Percentiles rank a stretch among this genome's conserved stretches.
Evolutionary conservation across 2,113 vertebrate species (phyloP).

Genomic region (Telmatochromis sp.): DNA sequence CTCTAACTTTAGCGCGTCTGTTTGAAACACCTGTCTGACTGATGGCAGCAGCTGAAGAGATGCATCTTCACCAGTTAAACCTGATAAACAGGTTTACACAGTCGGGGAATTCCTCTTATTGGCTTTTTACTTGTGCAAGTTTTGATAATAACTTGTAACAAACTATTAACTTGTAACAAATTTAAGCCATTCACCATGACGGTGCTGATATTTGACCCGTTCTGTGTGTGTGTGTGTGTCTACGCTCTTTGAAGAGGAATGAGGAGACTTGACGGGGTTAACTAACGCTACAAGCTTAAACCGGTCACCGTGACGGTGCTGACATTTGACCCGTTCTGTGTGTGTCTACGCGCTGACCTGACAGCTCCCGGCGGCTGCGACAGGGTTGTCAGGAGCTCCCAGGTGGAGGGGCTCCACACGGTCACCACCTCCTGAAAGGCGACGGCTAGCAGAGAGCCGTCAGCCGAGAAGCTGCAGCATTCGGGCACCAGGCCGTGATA

Average conservation of each 20-base stretch:
- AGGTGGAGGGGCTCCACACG: slow-evolving; percentile 83
- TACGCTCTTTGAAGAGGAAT: neutral
- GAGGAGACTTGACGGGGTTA: neutral
- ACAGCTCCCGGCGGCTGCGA: slow-evolving; percentile 88
- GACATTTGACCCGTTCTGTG: neutral
- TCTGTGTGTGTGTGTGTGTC: neutral
- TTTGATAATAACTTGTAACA: neutral
- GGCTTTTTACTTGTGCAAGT: neutral
- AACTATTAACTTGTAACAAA: neutral
- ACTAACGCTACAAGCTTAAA: neutral
- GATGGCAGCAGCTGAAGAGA: neutral
- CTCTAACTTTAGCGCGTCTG: neutral
- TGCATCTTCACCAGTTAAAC: too few species aligned
- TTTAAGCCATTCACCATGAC: rapidly evolving
- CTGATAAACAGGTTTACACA: too few species aligned
- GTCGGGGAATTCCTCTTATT: neutral
- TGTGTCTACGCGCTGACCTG: slow-evolving; percentile 61
- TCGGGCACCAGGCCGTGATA: slow-evolving; percentile 83
- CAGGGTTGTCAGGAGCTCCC: slow-evolving; percentile 88
- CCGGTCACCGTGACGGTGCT: rapidly evolving
- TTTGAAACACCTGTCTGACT: neutral
- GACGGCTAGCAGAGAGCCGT: slow-evolving; percentile 88
- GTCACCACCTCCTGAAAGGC: slow-evolving; percentile 87
- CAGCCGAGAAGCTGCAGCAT: slow-evolving; percentile 88
- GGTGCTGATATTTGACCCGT: neutral